Base-by-base conservation (phyloP, 2,113 vertebrate species). In the Peromyscus leucopus region DNA sequence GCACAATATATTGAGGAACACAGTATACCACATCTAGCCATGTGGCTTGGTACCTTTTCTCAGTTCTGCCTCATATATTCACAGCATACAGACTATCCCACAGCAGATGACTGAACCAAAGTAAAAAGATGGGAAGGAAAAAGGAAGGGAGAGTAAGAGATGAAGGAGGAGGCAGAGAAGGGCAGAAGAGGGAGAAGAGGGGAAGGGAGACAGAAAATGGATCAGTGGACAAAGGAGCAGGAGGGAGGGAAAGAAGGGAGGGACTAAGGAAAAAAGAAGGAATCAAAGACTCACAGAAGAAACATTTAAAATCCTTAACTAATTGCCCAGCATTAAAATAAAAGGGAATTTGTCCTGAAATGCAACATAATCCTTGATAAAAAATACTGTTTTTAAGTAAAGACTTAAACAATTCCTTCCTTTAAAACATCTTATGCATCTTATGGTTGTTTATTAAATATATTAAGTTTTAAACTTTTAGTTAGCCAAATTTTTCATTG, bases 401-500 rank as follows among this genome's bases (percentile, higher is more conserved):
- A 24, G 7, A 79, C 75, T 96, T 57, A 63, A 75, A 93, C 12
- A 95, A 72, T 55, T 55, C 55, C 55, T 55, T 55, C 15, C 55
- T 55, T 55, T 6, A 31, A 78, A 72, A 21, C 57, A 4, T 67
- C 36, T 69, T 51, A 5, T 86, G 5, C 57, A 6, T 67, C 36
- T 69, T 51, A 5, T 86, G 5, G 15, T 48, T 51, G 26, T 69
- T 85, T 93, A 88, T 94, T n/a, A 95, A 94, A 61, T 91, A 74
- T 48, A 79, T 42, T 93, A 67, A 88, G 91, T 84, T 74, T 33
- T 28, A 84, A 80, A 13, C 0, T n/a, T 92, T 93, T 74, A 86
- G 2, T 87, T 96, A 79, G 36, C 16, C 76, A 59, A 79, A 0
- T 76, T 4, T 4, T 82, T 13, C 63, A 80, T 83, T 76, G 55